Conservation (phyloP, 2,797 vertebrate species). For the Oryzias sinensis region DNA sequence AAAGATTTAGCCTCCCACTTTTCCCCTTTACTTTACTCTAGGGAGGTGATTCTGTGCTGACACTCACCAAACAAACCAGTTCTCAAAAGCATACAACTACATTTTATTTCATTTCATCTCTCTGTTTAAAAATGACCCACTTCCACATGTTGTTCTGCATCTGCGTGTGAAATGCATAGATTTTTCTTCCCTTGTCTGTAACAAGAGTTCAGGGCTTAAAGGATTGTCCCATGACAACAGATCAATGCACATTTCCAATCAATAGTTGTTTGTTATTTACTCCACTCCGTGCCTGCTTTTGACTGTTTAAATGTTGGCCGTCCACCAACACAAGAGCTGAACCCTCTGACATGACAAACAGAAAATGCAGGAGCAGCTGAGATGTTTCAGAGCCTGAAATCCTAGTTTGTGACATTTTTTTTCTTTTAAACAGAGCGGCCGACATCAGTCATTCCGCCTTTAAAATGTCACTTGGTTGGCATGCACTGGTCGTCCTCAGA, state of each 20-base stretch:
- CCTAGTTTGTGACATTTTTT: slow-evolving; percentile 31
- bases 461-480: slow-evolving; percentile 9
- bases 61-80: slow-evolving; percentile 22
- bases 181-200: slow-evolving; percentile 33
- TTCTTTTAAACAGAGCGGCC: slow-evolving; percentile 43
- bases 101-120: slow-evolving; percentile 10
- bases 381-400: slow-evolving; percentile 43
- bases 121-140: slow-evolving; percentile 46
- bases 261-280: neutral
- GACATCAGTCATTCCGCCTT: slow-evolving; percentile 25
- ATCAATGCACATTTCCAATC: slow-evolving; percentile 24
- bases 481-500: neutral
- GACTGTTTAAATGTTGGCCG: slow-evolving; percentile 27
- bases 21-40: slow-evolving; percentile 26
- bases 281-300: slow-evolving; percentile 10
- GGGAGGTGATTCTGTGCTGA: slow-evolving; percentile 42
- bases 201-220: slow-evolving; percentile 28
- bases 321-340: slow-evolving; percentile 17
- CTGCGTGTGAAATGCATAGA: slow-evolving; percentile 34
- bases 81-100: slow-evolving; percentile 18
- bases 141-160: slow-evolving; percentile 32
- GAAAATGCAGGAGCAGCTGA: slow-evolving; percentile 50
- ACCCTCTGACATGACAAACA: slow-evolving; percentile 32
- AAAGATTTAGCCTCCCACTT: slow-evolving; percentile 38
- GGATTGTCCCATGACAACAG: slow-evolving; percentile 19